Evolutionary conservation across 2,888 invertebrate genomes (phyloP).

Genomic region (Hydriomena furcata): DNA sequence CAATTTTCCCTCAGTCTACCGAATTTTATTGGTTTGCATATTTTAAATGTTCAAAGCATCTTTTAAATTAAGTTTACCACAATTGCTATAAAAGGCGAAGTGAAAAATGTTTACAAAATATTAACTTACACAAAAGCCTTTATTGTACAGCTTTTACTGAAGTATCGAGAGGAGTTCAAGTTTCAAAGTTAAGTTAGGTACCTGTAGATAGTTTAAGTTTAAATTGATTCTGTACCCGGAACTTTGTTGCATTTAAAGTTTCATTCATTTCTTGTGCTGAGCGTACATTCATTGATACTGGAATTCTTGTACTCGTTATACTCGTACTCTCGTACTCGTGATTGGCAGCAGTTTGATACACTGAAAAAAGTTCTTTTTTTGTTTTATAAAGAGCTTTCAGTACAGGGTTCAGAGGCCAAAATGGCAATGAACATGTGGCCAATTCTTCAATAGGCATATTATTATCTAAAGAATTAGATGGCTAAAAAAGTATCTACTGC

Average conservation of each 20-base stretch:
- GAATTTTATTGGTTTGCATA: not conserved
- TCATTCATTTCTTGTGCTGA: conserved; percentile 6
- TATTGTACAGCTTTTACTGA: too few species aligned
- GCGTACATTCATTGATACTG: too few species aligned
- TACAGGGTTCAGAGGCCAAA: too few species aligned
- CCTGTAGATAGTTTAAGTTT: conserved; percentile 4
- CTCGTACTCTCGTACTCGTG: too few species aligned
- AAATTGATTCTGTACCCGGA: conserved; percentile 2
- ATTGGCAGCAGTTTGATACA: too few species aligned
- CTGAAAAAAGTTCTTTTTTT: too few species aligned
- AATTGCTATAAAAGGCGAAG: not conserved
- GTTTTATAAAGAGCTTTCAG: too few species aligned
- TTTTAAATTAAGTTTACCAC: too few species aligned
- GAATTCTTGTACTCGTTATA: not conserved
- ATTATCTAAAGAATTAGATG: too few species aligned
- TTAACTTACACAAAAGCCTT: not conserved
- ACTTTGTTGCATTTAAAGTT: conserved; percentile 7
- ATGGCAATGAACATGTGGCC: too few species aligned
- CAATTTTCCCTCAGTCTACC: not conserved
- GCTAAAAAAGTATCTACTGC: too few species aligned
- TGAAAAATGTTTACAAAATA: not conserved
- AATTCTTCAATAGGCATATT: too few species aligned
- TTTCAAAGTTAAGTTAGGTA: conserved; percentile 8
- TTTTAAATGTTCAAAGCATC: not conserved
- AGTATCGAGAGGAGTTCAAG: not conserved